phyloP scores from a whole-genome alignment of 2,888 invertebrate genomes.

The Priocnemis perturbator region DNA sequence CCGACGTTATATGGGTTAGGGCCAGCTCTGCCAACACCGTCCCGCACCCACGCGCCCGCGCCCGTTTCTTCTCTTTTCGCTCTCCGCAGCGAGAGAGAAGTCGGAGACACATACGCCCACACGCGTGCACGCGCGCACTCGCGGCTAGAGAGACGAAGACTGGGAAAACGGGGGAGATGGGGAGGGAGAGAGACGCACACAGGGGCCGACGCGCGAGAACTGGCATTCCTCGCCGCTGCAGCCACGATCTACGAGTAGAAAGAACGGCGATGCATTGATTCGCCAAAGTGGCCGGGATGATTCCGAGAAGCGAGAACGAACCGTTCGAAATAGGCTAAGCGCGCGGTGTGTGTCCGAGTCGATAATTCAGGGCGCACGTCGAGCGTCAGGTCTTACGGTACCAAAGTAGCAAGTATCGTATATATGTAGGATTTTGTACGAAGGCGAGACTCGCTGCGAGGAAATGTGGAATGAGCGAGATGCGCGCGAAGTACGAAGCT shows the following conservation, averaged over 20 bases:
- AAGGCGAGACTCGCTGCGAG: too few relatives aligned
- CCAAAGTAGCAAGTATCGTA: too few relatives aligned
- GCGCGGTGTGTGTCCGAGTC: too few relatives aligned
- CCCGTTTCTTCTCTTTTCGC: constrained; percentile 39
- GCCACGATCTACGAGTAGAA: too few relatives aligned
- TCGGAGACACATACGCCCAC: constrained; percentile 31
- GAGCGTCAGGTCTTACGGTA: too few relatives aligned
- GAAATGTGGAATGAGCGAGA: too few relatives aligned
- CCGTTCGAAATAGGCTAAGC: neutral
- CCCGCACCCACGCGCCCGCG: constrained; percentile 57
- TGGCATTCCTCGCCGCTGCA: too few relatives aligned
- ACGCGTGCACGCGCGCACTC: constrained; percentile 23
- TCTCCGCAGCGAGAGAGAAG: constrained; percentile 13
- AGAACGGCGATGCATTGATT: constrained; percentile 54
- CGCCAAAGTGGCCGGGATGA: constrained; percentile 59
- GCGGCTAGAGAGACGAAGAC: constrained; percentile 6
- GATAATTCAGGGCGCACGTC: too few relatives aligned
- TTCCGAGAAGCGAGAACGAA: constrained; percentile 51
- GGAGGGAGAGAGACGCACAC: constrained; percentile 20
- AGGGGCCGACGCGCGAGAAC: too few relatives aligned
- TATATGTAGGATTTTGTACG: too few relatives aligned
- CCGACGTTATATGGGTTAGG: constrained; percentile 70
- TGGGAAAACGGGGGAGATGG: neutral
- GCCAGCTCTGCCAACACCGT: constrained; percentile 68
- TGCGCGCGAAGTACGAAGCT: too few relatives aligned